Evolutionary conservation across 2,888 invertebrate species (phyloP).

Genomic region (Megalurothrips usitatus): DNA sequence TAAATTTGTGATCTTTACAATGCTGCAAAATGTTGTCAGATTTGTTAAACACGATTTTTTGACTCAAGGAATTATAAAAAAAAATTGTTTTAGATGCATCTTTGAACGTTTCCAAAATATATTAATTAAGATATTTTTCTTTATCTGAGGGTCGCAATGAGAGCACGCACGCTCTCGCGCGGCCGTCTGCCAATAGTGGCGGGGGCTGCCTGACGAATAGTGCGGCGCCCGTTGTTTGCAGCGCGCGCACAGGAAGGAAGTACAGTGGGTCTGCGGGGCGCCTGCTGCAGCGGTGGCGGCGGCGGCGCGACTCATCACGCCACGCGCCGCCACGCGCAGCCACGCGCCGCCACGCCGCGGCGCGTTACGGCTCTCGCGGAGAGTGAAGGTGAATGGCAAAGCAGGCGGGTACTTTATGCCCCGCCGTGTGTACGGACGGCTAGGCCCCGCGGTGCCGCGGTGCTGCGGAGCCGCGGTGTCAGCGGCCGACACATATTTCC

Average conservation of each 20-base stretch:
- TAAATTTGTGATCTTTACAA: too few species aligned
- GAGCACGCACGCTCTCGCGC: not conserved
- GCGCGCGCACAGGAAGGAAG: not conserved
- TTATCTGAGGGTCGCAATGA: too few species aligned
- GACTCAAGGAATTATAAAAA: too few species aligned
- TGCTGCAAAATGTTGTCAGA: too few species aligned
- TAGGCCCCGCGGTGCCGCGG: not conserved
- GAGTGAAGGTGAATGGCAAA: slow-evolving; percentile 18
- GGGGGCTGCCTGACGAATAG: not conserved
- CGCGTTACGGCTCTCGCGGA: not conserved
- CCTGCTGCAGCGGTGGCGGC: not conserved
- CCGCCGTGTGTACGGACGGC: not conserved
- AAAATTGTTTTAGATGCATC: too few species aligned
- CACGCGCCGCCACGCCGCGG: not conserved
- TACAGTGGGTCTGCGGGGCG: not conserved
- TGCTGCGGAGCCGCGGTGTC: not conserved
- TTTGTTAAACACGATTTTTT: too few species aligned
- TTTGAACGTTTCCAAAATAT: too few species aligned
- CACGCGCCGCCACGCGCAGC: not conserved
- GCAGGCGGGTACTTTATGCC: not conserved
- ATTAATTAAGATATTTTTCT: too few species aligned
- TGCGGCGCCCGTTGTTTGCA: not conserved
- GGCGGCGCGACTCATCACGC: not conserved
- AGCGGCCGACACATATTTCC: not conserved
- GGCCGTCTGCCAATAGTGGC: not conserved